Conservation (phyloP, 2,797 vertebrate species). For the Anisognathus igniventris region DNA sequence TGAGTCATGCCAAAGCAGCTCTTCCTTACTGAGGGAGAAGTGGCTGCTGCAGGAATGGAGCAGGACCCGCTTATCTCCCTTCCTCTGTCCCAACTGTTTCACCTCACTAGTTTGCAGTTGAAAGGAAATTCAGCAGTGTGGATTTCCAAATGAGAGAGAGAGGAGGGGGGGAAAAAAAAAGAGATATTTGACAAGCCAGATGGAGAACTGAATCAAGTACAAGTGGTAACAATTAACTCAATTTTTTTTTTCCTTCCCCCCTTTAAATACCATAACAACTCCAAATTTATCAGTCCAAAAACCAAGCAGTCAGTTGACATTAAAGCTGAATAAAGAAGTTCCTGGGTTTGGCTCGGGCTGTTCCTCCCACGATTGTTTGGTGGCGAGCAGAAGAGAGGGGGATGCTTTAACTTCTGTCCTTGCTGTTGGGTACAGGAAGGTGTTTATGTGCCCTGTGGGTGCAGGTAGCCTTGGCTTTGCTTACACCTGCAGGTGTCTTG, state of each 20-base stretch:
- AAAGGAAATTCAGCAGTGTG: not conserved
- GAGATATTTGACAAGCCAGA: constrained; percentile 56
- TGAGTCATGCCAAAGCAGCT: not conserved
- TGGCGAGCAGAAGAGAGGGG: not conserved
- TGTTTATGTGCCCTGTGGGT: not conserved
- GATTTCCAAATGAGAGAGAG: constrained; percentile 9
- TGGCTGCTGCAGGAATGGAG: not conserved
- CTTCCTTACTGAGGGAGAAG: constrained; percentile 14
- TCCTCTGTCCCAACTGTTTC: constrained; percentile 29
- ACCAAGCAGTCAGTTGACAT: constrained; percentile 47
- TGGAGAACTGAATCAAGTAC: constrained; percentile 77
- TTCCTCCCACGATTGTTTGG: not conserved
- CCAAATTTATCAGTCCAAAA: constrained; percentile 33
- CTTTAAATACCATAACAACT: constrained; percentile 43
- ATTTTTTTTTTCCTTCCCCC: not conserved
- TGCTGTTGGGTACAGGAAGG: not conserved
- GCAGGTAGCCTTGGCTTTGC: not conserved
- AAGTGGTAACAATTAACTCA: constrained; percentile 84
- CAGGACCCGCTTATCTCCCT: not conserved
- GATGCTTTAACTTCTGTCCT: not conserved
- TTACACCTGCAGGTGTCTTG: not conserved
- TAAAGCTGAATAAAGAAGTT: constrained; percentile 59
- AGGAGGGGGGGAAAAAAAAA: not conserved
- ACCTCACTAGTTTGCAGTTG: not conserved
- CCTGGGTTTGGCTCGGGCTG: constrained; percentile 31